Percentiles rank a stretch among this genome's conserved stretches.
Conservation (phyloP, 1,140 invertebrate genomes). For the Aphelenchoides besseyi region DNA sequence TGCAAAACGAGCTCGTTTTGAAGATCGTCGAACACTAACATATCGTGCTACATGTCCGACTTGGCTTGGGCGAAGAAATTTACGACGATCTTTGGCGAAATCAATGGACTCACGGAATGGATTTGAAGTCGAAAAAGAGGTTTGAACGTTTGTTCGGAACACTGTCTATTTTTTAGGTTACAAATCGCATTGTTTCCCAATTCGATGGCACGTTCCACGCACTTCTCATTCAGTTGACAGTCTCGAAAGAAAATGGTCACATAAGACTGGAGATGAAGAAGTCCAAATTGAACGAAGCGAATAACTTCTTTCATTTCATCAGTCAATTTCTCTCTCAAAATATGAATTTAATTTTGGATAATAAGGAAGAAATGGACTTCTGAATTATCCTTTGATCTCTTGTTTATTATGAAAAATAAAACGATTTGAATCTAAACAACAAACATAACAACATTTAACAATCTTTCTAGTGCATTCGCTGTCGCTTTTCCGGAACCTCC, state of each 20-base stretch:
- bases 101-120: neutral
- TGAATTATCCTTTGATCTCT: neutral
- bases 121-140: neutral
- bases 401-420: conserved; percentile 2
- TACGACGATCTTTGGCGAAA: neutral
- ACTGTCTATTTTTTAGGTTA: neutral
- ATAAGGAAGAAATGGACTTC: neutral
- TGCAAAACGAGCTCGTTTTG: neutral
- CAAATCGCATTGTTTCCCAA: neutral
- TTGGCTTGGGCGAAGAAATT: neutral
- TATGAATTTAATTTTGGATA: neutral
- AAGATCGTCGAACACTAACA: neutral
- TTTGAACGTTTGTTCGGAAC: neutral
- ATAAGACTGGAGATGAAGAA: neutral
- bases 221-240: neutral
- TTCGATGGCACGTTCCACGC: neutral
- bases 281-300: neutral
- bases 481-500: neutral
- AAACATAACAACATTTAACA: too few species aligned
- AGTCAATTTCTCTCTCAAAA: neutral
- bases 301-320: neutral
- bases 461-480: neutral
- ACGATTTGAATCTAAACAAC: neutral
- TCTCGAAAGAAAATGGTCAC: neutral
- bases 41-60: neutral